Evolutionary conservation across 1,140 invertebrate species (phyloP), one percentile per base, ranked within the genome.

Genomic region (Gerris buenoi): DNA sequence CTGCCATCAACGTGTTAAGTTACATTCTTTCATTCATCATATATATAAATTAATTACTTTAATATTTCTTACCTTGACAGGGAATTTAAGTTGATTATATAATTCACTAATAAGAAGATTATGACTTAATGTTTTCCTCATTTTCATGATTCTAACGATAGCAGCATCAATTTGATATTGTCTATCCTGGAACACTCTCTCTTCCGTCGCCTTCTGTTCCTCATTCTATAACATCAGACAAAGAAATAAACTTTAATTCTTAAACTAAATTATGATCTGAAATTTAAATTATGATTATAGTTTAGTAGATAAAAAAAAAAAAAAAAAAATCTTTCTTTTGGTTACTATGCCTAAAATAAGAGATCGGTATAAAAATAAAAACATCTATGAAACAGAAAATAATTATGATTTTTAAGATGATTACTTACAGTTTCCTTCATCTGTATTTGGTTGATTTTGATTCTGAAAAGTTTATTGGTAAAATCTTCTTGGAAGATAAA

Each of bases 81-180:
- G 95, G 77, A 99, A 99, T 77, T 97, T 97, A 65, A 99, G 84
- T 78, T 98, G 96, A 80, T 96, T 92, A 77, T 93, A 97, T 10
- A 99, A 83, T 82, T 99, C 97, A 68, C 91, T 91, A 72, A 99
- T 95, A 64, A 99, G 87, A 70, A 96, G 83, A 81, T 95, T 96
- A 81, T 99, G 97, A 70, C 88, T 90, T 10, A 99, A 80, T 2
- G 90, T 90, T 81, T 98, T 98, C 26, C 96, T 82, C 86, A 96
- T 98, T 82, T 99, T 99, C 97, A 99, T 99, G 73, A 98, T 98
- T 71, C 97, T 85, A 14, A 99, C 97, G 75, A 99, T 95, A 65
- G 96, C 96, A 68, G 96, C 96, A 82, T 99, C 97, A 73, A 99
- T 98, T 83, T 98, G 95, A 80, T 98, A 98, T 78, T 98, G 96